Evolutionary conservation across 2,888 invertebrate species (phyloP).

Genomic region (Aphodius granarius): DNA sequence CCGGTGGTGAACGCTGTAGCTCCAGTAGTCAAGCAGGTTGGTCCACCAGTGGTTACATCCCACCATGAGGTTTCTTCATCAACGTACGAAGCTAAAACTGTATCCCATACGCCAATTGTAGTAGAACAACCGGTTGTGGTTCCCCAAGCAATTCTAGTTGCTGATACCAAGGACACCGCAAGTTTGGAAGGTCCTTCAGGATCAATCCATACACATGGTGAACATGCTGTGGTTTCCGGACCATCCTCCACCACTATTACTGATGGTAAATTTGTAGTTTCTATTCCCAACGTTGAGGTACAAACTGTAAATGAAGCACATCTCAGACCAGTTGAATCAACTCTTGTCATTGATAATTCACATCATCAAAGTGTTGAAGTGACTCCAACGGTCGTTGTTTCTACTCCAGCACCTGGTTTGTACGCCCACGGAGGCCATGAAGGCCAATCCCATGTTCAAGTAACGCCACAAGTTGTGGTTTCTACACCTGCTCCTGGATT

Average conservation of each 20-base stretch:
- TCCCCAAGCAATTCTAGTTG: conserved; percentile 28
- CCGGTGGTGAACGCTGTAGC: conserved; percentile 10
- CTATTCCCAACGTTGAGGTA: conserved; percentile 30
- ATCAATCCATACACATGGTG: conserved; percentile 45
- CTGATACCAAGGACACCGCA: conserved; percentile 39
- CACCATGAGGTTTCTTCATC: conserved; percentile 20
- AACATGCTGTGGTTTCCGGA: conserved; percentile 46
- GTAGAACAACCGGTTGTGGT: conserved; percentile 33
- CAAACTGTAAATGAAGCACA: conserved; percentile 19
- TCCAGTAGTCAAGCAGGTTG: conserved; percentile 16
- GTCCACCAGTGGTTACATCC: background rate
- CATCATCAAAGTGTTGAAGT: background rate
- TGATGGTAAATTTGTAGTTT: conserved; percentile 37
- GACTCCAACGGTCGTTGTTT: conserved; percentile 5
- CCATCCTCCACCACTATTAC: conserved; percentile 49
- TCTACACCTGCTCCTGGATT: background rate
- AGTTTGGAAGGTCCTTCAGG: conserved; percentile 48
- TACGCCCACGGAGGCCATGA: background rate
- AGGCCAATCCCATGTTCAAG: background rate
- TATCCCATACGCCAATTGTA: conserved; percentile 12
- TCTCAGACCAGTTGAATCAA: background rate
- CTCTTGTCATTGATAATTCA: background rate
- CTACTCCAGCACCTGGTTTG: conserved; percentile 1
- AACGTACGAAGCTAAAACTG: conserved; percentile 13
- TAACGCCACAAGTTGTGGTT: conserved; percentile 1